Percentiles rank a stretch among this genome's conserved stretches.
Conservation (phyloP, 1,140 invertebrate genomes). For the Drosophila mauritiana region DNA sequence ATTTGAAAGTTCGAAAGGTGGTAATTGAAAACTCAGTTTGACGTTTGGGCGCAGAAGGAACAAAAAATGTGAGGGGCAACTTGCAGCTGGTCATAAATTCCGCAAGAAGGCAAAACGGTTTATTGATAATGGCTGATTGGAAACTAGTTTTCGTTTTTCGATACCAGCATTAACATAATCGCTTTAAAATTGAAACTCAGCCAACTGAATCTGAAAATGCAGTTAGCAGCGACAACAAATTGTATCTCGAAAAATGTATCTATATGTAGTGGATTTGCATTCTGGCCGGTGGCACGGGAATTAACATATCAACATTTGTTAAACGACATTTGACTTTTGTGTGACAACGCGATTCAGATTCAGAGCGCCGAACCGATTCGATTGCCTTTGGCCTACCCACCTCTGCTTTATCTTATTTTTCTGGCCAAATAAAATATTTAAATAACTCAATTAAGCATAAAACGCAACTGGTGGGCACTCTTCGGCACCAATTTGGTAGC, state of each 20-base stretch:
- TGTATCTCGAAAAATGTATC: slow-evolving; percentile 40
- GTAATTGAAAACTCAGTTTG: slow-evolving; percentile 70
- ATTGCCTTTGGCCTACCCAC: slow-evolving; percentile 37
- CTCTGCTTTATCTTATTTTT: slow-evolving; percentile 38
- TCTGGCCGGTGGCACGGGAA: slow-evolving; percentile 55
- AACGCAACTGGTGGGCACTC: slow-evolving; percentile 75
- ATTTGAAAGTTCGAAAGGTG: slow-evolving; percentile 62
- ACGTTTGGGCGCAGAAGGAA: slow-evolving; percentile 13
- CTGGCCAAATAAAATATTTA: slow-evolving; percentile 80
- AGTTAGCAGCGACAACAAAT: slow-evolving; percentile 64
- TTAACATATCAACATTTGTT: slow-evolving; percentile 83
- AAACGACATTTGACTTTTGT: slow-evolving; percentile 82
- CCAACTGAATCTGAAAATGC: slow-evolving; percentile 63
- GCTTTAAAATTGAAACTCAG: slow-evolving; percentile 78
- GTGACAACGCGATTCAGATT: slow-evolving; percentile 75
- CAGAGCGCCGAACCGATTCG: slow-evolving; percentile 26
- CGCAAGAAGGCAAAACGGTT: slow-evolving; percentile 60
- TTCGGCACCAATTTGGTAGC: slow-evolving; percentile 57
- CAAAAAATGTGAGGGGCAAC: background rate
- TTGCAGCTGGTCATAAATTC: slow-evolving; percentile 55
- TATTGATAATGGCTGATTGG: slow-evolving; percentile 78
- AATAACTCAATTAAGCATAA: slow-evolving; percentile 83
- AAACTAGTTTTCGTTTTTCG: slow-evolving; percentile 67
- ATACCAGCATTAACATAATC: slow-evolving; percentile 72
- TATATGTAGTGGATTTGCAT: slow-evolving; percentile 55